Evolutionary conservation across 2,888 invertebrate species (phyloP).

Genomic region (Caenorhabditis zanzibari): DNA sequence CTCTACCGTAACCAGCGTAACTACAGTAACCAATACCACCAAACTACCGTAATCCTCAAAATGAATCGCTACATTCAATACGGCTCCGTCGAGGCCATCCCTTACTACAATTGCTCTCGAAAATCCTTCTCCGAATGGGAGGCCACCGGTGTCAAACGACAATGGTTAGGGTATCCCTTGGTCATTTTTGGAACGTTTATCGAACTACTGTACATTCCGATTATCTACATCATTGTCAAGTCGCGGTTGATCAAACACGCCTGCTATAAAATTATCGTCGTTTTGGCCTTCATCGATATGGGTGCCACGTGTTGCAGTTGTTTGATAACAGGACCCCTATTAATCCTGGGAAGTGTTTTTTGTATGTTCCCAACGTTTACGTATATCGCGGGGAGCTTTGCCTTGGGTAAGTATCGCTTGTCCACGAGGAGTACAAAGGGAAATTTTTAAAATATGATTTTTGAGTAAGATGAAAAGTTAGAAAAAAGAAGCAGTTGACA

Average conservation of each 20-base stretch:
- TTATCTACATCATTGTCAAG: constrained; percentile 45
- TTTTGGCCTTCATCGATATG: constrained; percentile 32
- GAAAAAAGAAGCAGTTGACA: too few species aligned
- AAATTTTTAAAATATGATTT: too few species aligned
- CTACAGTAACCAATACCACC: too few species aligned
- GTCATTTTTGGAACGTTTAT: constrained; percentile 23
- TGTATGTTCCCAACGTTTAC: constrained; percentile 44
- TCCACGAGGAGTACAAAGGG: too few species aligned
- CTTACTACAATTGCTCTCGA: constrained; percentile 51
- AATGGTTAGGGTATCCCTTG: constrained; percentile 45
- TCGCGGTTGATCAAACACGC: constrained; percentile 12
- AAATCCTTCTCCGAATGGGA: constrained; percentile 29
- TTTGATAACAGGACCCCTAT: constrained; percentile 29
- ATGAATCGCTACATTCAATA: constrained; percentile 46
- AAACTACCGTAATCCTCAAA: not conserved
- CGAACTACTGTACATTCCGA: constrained; percentile 37
- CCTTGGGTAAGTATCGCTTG: constrained; percentile 41
- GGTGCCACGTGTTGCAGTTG: constrained; percentile 43
- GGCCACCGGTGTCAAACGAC: constrained; percentile 29
- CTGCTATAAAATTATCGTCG: constrained; percentile 49
- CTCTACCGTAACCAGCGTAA: too few species aligned
- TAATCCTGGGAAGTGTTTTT: constrained; percentile 26
- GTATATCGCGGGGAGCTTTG: constrained; percentile 47
- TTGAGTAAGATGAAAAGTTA: not conserved
- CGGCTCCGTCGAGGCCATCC: constrained; percentile 51